These are phyloP conservation scores for Gymnothorax javanicus DNA, from an alignment of 2,797 vertebrate species.

Conservation along the genomic window DNA sequence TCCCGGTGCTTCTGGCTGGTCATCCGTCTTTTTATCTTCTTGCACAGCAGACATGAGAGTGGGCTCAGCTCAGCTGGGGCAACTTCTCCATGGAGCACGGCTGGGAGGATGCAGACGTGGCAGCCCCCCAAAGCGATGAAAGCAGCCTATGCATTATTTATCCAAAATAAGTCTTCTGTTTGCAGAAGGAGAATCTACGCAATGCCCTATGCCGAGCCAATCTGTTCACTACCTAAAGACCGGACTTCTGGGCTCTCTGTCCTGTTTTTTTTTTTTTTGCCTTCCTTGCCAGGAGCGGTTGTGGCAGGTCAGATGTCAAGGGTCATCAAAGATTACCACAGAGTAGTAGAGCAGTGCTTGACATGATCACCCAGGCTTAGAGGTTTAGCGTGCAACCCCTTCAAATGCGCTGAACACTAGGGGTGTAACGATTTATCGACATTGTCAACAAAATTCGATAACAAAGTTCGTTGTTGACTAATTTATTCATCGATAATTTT, in stretches of 20 bases:
- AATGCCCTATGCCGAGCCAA: neutral
- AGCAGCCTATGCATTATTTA: conserved; percentile 21
- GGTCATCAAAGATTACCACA: neutral
- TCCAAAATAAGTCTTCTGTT: neutral
- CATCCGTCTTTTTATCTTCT: neutral
- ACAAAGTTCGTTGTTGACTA: too few species aligned
- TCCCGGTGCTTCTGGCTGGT: too few species aligned
- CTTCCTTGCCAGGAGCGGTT: neutral
- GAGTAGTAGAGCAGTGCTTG: neutral
- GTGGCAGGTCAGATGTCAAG: neutral
- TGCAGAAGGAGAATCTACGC: neutral
- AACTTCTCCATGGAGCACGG: neutral
- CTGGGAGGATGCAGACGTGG: neutral
- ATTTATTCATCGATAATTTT: too few species aligned
- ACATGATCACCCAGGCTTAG: neutral
- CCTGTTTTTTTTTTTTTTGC: neutral
- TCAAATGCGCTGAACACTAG: neutral
- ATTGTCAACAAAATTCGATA: too few species aligned
- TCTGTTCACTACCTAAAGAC: neutral
- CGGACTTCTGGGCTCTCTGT: neutral
- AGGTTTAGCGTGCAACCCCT: neutral
- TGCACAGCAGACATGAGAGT: neutral
- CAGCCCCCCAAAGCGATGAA: neutral
- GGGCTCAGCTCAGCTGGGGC: neutral
- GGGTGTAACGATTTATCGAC: too few species aligned